Base-by-base conservation (phyloP, 2,797 vertebrate genomes). In the Silurus aristotelis region DNA sequence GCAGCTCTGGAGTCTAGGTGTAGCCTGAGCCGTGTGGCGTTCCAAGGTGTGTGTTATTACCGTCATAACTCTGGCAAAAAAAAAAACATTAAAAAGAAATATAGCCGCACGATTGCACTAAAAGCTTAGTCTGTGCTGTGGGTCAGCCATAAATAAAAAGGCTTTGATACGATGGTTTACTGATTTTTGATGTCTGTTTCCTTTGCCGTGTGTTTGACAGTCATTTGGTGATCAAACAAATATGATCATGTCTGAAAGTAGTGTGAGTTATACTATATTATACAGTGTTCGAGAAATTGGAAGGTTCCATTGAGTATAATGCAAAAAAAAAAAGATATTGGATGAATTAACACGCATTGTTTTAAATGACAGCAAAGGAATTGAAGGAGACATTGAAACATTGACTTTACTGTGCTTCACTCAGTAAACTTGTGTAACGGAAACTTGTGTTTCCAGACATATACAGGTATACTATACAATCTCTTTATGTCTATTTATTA, bases 71-170 rank as follows among this genome's bases (percentile, higher is more conserved):
- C 86, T 86, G 70, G 61, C 68, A 38, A 38, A 38, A 38, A 71
- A 85, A 87, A 22, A 60, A 48, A 73, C 83, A 85, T 87, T 84
- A 85, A 87, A 85, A 84, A 52, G 87, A 84, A 85, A 90, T 89
- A 90, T 77, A 82, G 85, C 38, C 72, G 22, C 78, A 73, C 66
- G 20, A 83, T 68, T 61, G 81, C 63, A 60, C 70, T 87, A 85
- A 87, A 84, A 80, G 83, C 80, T 89, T 85, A 66, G 78, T 76
- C 77, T 43, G 83, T 82, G 78, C 83, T 85, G 61, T 80, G 70
- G 79, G 83, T 87, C 79, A 87, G 80, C 19, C 58, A n/a, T 60
- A 64, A 86, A 87, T 84, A 84, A 87, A 88, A 72, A 66, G 17
- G 56, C 19, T 25, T 85, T 58, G 67, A 80, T 63, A 64, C 73